Evolutionary conservation across 2,113 vertebrate genomes (phyloP).

Genomic region (Cyprinus carpio): DNA sequence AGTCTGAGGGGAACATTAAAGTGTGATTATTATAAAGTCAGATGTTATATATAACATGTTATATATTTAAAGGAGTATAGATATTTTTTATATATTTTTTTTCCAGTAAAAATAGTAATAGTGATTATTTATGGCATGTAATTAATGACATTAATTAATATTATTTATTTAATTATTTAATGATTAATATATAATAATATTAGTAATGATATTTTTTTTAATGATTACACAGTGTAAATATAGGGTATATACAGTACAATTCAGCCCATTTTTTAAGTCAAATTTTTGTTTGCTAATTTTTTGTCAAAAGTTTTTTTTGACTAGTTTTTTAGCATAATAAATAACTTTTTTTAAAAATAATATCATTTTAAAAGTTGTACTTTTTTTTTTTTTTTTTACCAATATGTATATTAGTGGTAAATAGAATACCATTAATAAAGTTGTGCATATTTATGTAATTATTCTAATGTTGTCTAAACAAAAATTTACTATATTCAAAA

Average conservation of each 20-base stretch:
- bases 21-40: not conserved
- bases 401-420: too few species aligned
- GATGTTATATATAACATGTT: not conserved
- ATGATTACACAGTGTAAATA: not conserved
- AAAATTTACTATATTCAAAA: too few species aligned
- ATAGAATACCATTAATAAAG: too few species aligned
- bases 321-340: too few species aligned
- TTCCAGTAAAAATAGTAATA: not conserved
- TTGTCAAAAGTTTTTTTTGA: not conserved
- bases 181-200: not conserved
- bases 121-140: not conserved
- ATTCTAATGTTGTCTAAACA: not conserved
- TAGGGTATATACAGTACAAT: not conserved
- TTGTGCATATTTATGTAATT: not conserved
- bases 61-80: too few species aligned
- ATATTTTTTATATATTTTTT: not conserved
- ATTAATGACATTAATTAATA: not conserved
- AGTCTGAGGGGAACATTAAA: slow-evolving; percentile 75
- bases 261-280: too few species aligned
- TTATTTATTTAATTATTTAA: not conserved
- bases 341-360: too few species aligned
- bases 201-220: not conserved
- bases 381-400: too few species aligned
- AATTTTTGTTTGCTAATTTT: not conserved
- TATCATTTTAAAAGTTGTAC: too few species aligned